Conservation (phyloP, 2,113 vertebrate genomes). For the Danio rerio region GRCz12tu NC_133189.1:19323001-19323500, state of each 20-base stretch:
- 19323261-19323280: constrained; percentile 45
- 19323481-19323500: too few relatives aligned
- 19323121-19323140: constrained; percentile 35
- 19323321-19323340: neutral
- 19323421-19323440: constrained; percentile 5
- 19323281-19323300: constrained; percentile 56
- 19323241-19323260: constrained; percentile 50
- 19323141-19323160: constrained; percentile 45
- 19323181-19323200: constrained; percentile 38
- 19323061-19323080: constrained; percentile 19
- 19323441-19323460: neutral
- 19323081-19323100: neutral
- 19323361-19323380: neutral
- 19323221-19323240: constrained; percentile 55
- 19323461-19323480: too few relatives aligned
- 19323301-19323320: constrained; percentile 57
- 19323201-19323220: constrained; percentile 47
- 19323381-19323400: constrained; percentile 8
- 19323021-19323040: neutral
- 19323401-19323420: constrained; percentile 56
- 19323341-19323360: neutral
- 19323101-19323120: neutral
- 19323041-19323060: too few relatives aligned
- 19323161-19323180: constrained; percentile 17
- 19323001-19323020: neutral